Conservation (phyloP, 2,888 invertebrate species). For the Philonicus albiceps region DNA sequence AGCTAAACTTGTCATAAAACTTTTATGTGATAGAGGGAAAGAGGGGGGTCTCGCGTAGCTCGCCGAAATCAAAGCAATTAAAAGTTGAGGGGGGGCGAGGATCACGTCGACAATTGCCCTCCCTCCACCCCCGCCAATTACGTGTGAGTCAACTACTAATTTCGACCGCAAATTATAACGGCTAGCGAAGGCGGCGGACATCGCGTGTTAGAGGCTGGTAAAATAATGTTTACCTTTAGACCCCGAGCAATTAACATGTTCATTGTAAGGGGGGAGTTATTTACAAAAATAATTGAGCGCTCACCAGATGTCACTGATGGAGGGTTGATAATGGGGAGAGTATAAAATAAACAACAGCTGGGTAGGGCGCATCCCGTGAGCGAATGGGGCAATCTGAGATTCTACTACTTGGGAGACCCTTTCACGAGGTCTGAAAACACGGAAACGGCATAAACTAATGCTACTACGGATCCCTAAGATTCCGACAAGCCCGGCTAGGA, state of each 20-base stretch:
- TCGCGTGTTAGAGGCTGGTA: not conserved
- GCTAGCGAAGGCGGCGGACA: not conserved
- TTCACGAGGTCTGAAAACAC: not conserved
- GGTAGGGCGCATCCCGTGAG: not conserved
- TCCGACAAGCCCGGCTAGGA: not conserved
- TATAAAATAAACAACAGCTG: not conserved
- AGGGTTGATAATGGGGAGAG: not conserved
- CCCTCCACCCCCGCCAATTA: not conserved
- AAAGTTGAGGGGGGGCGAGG: conserved; percentile 6
- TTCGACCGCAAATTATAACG: not conserved
- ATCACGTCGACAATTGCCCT: not conserved
- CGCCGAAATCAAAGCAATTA: conserved; percentile 12
- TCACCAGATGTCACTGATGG: not conserved
- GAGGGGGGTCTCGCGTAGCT: not conserved
- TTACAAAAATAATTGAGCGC: conserved; percentile 12
- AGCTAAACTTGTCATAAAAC: not conserved
- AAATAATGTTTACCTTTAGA: not conserved
- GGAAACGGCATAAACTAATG: not conserved
- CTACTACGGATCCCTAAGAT: not conserved
- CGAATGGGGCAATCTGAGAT: not conserved
- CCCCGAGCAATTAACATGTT: not conserved
- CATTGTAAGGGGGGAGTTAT: not conserved
- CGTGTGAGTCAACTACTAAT: conserved; percentile 7
- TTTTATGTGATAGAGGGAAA: too few species aligned
- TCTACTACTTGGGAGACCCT: not conserved